phyloP scores from a whole-genome alignment of 2,888 invertebrate species.

The Blera fallax region DNA sequence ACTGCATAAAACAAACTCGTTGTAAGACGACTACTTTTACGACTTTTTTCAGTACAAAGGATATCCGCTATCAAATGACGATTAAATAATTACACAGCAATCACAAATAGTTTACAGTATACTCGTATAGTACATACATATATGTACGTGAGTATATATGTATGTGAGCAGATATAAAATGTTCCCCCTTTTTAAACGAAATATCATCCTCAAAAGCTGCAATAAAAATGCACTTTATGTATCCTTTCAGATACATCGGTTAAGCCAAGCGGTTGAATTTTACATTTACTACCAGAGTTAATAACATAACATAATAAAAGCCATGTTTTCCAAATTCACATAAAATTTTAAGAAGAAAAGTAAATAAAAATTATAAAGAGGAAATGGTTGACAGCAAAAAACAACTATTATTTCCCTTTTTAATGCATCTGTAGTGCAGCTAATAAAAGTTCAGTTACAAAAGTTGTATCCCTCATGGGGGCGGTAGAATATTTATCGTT shows the following conservation, averaged over 20 bases:
- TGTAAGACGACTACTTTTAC: not conserved
- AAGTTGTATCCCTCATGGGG: conserved; percentile 35
- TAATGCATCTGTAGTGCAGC: conserved; percentile 22
- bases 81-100: not conserved
- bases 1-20: not conserved
- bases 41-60: not conserved
- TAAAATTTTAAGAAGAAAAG: conserved; percentile 4
- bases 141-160: too few relatives aligned
- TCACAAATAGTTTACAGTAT: too few relatives aligned
- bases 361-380: not conserved
- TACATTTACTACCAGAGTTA: conserved; percentile 15
- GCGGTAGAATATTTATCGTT: conserved; percentile 33
- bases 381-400: conserved; percentile 4
- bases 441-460: conserved; percentile 27
- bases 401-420: conserved; percentile 2
- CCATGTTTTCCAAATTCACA: not conserved
- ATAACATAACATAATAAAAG: not conserved
- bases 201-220: conserved; percentile 2
- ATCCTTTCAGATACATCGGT: conserved; percentile 5
- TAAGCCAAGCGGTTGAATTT: conserved; percentile 4
- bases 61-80: not conserved
- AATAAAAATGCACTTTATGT: conserved; percentile 6
- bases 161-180: too few relatives aligned
- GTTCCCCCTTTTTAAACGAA: not conserved
- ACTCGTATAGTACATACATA: too few relatives aligned